A percentile compares a stretch with the other conserved stretches of the same genome.
phyloP scores from a whole-genome alignment of 2,113 vertebrate genomes.

The Scartelaos histophorus region DNA sequence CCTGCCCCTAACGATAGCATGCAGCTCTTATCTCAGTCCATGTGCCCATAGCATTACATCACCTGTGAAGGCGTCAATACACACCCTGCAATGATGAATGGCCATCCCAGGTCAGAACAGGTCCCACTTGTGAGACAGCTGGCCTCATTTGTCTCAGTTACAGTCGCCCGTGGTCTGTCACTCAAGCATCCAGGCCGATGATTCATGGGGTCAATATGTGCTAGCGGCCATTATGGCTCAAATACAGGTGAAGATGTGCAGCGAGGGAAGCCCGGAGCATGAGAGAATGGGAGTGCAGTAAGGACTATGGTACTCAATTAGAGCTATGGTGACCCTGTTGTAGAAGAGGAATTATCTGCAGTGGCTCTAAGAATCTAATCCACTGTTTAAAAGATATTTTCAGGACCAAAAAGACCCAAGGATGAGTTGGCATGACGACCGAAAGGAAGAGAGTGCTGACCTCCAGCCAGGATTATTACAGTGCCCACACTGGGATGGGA shows the following conservation, averaged over 20 bases:
- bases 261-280: slow-evolving; percentile 9
- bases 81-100: slow-evolving; percentile 20
- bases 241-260: slow-evolving; percentile 13
- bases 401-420: neutral
- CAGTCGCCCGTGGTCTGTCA: slow-evolving; percentile 22
- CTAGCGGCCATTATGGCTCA: slow-evolving; percentile 18
- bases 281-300: slow-evolving; percentile 22
- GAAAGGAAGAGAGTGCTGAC: no score
- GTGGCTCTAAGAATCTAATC: neutral
- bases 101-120: slow-evolving; percentile 14
- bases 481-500: neutral
- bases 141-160: slow-evolving; percentile 38
- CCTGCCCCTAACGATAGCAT: slow-evolving; percentile 20
- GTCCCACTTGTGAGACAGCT: slow-evolving; percentile 26
- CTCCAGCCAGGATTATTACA: neutral
- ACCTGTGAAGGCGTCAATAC: slow-evolving; percentile 31
- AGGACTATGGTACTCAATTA: slow-evolving; percentile 20
- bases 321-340: neutral
- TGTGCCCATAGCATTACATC: slow-evolving; percentile 23
- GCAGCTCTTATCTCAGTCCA: slow-evolving; percentile 7
- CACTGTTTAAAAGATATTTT: neutral
- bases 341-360: neutral
- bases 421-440: neutral
- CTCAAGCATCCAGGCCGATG: slow-evolving; percentile 25
- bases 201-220: slow-evolving; percentile 37